Conservation (phyloP, 30 jellyfish, hydroid and myxozoan species). For the Nemopilema nomurai region DNA sequence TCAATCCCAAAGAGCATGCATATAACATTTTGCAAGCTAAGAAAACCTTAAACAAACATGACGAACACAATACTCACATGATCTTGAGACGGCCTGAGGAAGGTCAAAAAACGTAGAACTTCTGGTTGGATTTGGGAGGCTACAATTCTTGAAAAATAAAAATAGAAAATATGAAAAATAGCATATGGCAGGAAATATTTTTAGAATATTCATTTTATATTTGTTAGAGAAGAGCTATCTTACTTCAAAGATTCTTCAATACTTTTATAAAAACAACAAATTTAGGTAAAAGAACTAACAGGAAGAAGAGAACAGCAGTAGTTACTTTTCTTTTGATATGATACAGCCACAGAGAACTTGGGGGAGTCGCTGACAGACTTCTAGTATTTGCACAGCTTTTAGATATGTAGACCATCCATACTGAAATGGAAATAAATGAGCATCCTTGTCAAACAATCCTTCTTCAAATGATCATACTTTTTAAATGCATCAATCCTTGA, state of each 20-base stretch:
- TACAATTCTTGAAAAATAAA: slow-evolving; percentile 39
- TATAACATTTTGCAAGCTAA: not conserved
- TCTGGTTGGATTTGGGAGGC: slow-evolving; percentile 69
- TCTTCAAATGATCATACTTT: too few species aligned
- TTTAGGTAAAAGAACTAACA: not conserved
- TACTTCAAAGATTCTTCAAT: too few species aligned
- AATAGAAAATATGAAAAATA: not conserved
- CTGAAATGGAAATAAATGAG: slow-evolving; percentile 17
- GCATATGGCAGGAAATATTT: too few species aligned
- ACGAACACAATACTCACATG: slow-evolving; percentile 57
- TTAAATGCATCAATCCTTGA: too few species aligned
- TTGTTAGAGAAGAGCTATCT: too few species aligned
- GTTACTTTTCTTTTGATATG: slow-evolving; percentile 65
- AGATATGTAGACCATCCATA: slow-evolving; percentile 37
- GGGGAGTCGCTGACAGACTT: slow-evolving; percentile 70
- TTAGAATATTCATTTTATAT: too few species aligned
- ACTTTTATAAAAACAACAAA: too few species aligned
- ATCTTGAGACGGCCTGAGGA: slow-evolving; percentile 68
- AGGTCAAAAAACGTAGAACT: slow-evolving; percentile 38
- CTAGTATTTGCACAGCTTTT: slow-evolving; percentile 70
- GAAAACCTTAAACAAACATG: not conserved
- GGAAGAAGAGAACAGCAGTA: not conserved
- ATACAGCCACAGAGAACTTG: slow-evolving; percentile 78
- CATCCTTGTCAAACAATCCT: not conserved
- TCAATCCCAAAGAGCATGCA: not conserved